A percentile compares a stretch with the other conserved stretches of the same genome.
These are phyloP conservation scores for Drosophila bifasciata DNA, from an alignment of 1,140 invertebrate genomes.

Conservation along the genomic window DNA sequence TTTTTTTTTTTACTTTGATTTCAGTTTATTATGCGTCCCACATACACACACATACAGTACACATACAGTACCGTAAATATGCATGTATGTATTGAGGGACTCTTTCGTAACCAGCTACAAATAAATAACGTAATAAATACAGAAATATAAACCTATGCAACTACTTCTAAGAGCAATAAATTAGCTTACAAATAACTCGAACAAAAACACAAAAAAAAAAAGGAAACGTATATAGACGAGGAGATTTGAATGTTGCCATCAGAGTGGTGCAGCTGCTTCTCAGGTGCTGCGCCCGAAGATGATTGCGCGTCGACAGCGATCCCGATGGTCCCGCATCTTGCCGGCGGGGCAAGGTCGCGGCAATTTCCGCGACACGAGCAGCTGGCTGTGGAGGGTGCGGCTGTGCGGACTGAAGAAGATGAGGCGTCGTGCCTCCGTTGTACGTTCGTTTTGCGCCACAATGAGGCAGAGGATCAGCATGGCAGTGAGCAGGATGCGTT, in stretches of 20 bases:
- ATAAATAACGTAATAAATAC: slow-evolving; percentile 53
- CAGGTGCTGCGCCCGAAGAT: slow-evolving; percentile 64
- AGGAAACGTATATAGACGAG: not conserved
- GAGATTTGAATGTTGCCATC: slow-evolving; percentile 8
- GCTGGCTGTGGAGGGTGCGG: slow-evolving; percentile 53
- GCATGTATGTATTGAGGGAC: slow-evolving; percentile 14
- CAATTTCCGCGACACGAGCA: slow-evolving; percentile 58
- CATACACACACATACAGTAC: too few relatives aligned
- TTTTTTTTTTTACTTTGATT: too few relatives aligned
- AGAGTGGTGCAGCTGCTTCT: slow-evolving; percentile 1
- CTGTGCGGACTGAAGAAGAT: slow-evolving; percentile 66
- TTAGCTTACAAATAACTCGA: slow-evolving; percentile 39
- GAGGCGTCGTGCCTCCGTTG: slow-evolving; percentile 42
- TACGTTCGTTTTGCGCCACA: slow-evolving; percentile 34
- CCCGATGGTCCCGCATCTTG: slow-evolving; percentile 75
- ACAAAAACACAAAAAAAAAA: slow-evolving; percentile 15
- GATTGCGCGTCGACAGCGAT: slow-evolving; percentile 71
- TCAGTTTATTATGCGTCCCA: too few relatives aligned
- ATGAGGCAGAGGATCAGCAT: slow-evolving; percentile 37
- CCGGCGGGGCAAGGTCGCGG: slow-evolving; percentile 65
- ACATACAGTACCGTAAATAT: too few relatives aligned
- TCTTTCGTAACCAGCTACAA: slow-evolving; percentile 15
- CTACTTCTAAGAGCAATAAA: slow-evolving; percentile 36
- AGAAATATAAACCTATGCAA: slow-evolving; percentile 26
- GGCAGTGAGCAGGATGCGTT: slow-evolving; percentile 35